phyloP scores from a whole-genome alignment of 2,888 invertebrate genomes.

The Andricus quercusramuli region DNA sequence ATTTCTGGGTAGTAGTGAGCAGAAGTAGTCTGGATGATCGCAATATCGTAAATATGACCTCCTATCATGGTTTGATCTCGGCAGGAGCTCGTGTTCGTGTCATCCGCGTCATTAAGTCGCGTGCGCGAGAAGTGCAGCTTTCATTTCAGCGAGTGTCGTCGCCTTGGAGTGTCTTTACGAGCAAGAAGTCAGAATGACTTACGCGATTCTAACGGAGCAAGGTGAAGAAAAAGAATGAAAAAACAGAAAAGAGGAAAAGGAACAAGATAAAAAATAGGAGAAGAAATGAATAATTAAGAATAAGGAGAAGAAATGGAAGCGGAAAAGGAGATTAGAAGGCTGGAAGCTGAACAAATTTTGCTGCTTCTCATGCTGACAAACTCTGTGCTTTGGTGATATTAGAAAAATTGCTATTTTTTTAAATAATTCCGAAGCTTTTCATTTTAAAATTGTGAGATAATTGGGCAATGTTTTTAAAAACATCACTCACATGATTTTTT shows the following conservation, averaged over 20 bases:
- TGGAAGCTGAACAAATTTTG: no score
- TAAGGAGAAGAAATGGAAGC: neutral
- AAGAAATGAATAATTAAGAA: neutral
- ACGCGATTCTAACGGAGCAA: neutral
- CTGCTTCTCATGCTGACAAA: no score
- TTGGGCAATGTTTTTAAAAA: no score
- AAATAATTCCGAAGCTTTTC: no score
- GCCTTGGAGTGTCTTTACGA: slow-evolving; percentile 10
- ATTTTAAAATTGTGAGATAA: no score
- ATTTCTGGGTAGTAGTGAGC: neutral
- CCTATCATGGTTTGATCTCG: slow-evolving; percentile 46
- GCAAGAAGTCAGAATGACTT: neutral
- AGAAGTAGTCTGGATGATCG: no score
- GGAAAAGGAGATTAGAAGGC: neutral
- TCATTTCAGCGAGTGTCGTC: slow-evolving; percentile 33
- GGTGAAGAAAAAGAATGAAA: neutral
- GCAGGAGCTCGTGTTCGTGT: slow-evolving; percentile 39
- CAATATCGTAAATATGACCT: slow-evolving; percentile 35
- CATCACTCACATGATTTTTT: no score
- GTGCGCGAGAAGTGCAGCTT: slow-evolving; percentile 43
- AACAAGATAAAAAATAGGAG: neutral
- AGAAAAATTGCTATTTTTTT: no score
- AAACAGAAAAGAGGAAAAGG: neutral
- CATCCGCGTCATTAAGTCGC: slow-evolving; percentile 47
- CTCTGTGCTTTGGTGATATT: no score